phyloP scores from a whole-genome alignment of 1,140 invertebrate genomes.

The Diorhabda sublineata region DNA sequence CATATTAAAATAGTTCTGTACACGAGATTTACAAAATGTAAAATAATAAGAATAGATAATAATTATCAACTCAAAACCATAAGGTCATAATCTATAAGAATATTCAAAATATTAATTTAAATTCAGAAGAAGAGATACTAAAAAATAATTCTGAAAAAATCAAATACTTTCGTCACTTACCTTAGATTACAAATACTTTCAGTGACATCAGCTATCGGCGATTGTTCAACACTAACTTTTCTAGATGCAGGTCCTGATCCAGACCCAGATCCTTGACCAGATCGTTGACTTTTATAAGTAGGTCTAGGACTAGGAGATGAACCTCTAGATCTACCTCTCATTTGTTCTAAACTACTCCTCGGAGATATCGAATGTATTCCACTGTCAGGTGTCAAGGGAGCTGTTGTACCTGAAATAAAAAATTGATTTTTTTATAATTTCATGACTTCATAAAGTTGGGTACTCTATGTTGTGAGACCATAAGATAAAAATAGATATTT shows the following conservation, averaged over 20 bases:
- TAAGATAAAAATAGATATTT: too few relatives aligned
- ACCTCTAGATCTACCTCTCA: conserved; percentile 36
- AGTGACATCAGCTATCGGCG: conserved; percentile 30
- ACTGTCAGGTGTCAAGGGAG: conserved; percentile 47
- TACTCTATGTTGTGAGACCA: too few relatives aligned
- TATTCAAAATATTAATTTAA: too few relatives aligned
- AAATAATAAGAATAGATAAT: too few relatives aligned
- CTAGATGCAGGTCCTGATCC: conserved; percentile 17
- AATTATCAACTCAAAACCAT: too few relatives aligned
- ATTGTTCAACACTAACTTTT: conserved; percentile 44
- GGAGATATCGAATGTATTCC: conserved; percentile 49
- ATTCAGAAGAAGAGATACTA: too few relatives aligned
- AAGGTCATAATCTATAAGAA: too few relatives aligned
- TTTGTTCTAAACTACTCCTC: conserved; percentile 41
- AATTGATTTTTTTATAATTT: background rate
- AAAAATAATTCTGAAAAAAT: too few relatives aligned
- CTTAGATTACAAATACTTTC: background rate
- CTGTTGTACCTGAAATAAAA: conserved; percentile 47
- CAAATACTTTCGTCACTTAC: too few relatives aligned
- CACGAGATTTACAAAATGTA: too few relatives aligned
- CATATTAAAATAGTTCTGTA: too few relatives aligned
- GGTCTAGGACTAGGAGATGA: conserved; percentile 42
- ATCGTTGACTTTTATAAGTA: conserved; percentile 42
- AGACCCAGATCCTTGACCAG: conserved; percentile 7
- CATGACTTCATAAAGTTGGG: background rate